These are phyloP conservation scores for Tetranychus truncatus DNA, from an alignment of 2,888 invertebrate species.

Conservation along the genomic window DNA sequence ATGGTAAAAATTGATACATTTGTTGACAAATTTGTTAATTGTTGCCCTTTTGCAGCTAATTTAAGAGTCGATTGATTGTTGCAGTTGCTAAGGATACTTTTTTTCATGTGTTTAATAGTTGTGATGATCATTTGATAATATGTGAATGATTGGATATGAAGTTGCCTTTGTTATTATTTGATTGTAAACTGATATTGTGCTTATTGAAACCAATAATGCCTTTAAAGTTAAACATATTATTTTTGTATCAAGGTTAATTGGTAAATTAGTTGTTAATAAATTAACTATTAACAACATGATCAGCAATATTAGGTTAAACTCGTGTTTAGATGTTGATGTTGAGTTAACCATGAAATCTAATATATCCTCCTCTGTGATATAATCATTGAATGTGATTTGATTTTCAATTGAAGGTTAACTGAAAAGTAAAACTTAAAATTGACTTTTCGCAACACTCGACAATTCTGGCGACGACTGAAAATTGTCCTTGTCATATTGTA, in stretches of 20 bases:
- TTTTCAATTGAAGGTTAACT: background rate
- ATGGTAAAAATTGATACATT: too few relatives aligned
- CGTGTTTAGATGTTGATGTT: background rate
- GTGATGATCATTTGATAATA: background rate
- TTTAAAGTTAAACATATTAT: too few relatives aligned
- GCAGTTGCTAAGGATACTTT: background rate
- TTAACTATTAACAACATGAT: background rate
- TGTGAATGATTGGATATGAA: background rate
- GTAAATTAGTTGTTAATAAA: too few relatives aligned
- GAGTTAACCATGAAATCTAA: too few relatives aligned
- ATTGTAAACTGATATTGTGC: background rate
- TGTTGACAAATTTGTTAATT: too few relatives aligned
- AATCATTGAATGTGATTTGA: too few relatives aligned
- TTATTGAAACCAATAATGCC: too few relatives aligned
- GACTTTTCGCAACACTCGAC: background rate
- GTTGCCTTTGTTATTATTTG: background rate
- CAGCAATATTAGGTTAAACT: background rate
- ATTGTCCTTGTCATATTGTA: too few relatives aligned
- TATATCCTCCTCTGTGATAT: too few relatives aligned
- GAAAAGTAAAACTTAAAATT: background rate
- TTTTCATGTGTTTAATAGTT: background rate
- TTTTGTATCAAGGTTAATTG: too few relatives aligned
- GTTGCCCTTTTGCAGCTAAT: too few relatives aligned
- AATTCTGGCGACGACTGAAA: too few relatives aligned
- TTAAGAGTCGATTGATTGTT: background rate